A percentile compares a stretch with the other conserved stretches of the same genome.
These are phyloP conservation scores for Epinephelus coioides DNA, from an alignment of 2,797 vertebrate genomes.

Conservation along the genomic window DNA sequence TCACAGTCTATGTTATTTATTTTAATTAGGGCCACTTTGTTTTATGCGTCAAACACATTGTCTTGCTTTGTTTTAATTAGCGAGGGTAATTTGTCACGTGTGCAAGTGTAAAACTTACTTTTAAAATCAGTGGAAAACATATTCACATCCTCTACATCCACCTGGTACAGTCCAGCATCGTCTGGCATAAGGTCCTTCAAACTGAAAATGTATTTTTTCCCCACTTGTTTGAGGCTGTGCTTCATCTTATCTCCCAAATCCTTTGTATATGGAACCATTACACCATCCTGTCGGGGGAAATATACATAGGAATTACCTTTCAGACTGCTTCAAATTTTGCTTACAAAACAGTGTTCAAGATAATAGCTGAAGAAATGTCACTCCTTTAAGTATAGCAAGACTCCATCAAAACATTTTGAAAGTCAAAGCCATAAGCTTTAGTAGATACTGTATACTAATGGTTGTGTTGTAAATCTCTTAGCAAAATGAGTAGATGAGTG, in stretches of 20 bases:
- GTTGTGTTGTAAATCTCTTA: not conserved
- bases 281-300: slow-evolving; percentile 83
- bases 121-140: slow-evolving; percentile 90
- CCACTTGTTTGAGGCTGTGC: slow-evolving; percentile 82
- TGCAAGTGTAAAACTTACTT: slow-evolving; percentile 76
- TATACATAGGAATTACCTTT: not conserved
- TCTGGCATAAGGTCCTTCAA: slow-evolving; percentile 88
- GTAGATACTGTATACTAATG: not conserved
- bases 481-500: not conserved
- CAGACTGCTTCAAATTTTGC: slow-evolving; percentile 1
- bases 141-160: slow-evolving; percentile 87
- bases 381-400: not conserved
- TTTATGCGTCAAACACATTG: not conserved
- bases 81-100: not conserved
- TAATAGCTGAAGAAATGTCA: not conserved
- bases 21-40: not conserved
- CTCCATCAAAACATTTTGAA: slow-evolving; percentile 2
- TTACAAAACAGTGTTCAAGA: not conserved
- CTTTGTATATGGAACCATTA: slow-evolving; percentile 84
- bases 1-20: not conserved
- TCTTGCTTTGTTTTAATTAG: not conserved
- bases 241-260: slow-evolving; percentile 82
- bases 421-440: not conserved
- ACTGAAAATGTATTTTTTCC: slow-evolving; percentile 86
- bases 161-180: slow-evolving; percentile 90